Base-by-base conservation (phyloP, 2,888 invertebrate species). In the Melieria omissa region DNA sequence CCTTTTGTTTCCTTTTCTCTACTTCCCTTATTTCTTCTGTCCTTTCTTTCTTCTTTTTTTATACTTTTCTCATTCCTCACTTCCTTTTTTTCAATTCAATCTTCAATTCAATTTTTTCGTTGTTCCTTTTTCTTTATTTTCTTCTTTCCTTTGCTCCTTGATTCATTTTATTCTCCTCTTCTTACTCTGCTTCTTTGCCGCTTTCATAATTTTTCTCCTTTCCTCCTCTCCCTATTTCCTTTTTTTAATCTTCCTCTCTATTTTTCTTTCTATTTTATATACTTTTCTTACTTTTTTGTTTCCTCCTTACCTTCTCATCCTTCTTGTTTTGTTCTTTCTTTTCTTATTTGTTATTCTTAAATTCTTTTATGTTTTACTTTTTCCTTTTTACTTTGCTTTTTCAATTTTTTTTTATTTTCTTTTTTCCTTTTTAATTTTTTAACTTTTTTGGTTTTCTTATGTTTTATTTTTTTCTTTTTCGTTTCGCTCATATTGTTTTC, bases 321-420 rank as follows among this genome's bases (percentile, higher is more conserved):
- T 58, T 12, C 46, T n/a, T n/a, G 14, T 47, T 58, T 29, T 12
- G 4, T 45, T 14, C 14, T 10, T 46, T 14, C 16, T 14, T 45
- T 5, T 8, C 4, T 45, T 46, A 16, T 58, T 46, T 16, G 12
- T 12, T 54, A n/a, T 12, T 41, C 29, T 54, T 42, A 29, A 3
- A 6, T n/a, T 42, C n/a, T 12, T 16, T 4, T 42, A 14, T 12
- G 45, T 16, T 49, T 12, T 16, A 49, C 46, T 66, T 42, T 54
- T 42, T 16, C 29, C 63, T 44, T 42, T 9, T 7, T 5, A 12
- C 9, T 10, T 16, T 63, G 46, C 45, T 61, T n/a, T 45, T 49
- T n/a, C 65, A 49, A 41, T 64, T 49, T 47, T 12, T 45, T 46
- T 49, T 5, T 42, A 66, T 61, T 10, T 54, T 61, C 61, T 42